A percentile compares a stretch with the other conserved stretches of the same genome.
Conservation (phyloP, 2,888 invertebrate species). For the Geotrupes spiniger region DNA sequence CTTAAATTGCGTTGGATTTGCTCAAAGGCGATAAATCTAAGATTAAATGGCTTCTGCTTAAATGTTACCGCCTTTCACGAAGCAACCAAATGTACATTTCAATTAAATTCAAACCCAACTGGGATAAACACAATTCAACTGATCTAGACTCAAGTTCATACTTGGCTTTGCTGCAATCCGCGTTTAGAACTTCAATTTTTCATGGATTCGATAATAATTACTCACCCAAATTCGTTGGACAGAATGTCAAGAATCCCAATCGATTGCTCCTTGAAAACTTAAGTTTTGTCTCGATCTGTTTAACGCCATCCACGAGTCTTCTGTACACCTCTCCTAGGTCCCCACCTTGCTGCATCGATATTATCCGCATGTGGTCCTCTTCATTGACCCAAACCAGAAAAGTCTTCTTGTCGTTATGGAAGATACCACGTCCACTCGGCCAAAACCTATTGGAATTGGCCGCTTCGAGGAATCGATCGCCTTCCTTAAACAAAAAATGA, state of each 20-base stretch:
- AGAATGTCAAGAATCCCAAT: constrained; percentile 69
- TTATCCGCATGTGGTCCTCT: constrained; percentile 95
- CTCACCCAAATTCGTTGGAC: constrained; percentile 67
- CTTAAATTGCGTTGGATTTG: no score
- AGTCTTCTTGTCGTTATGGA: constrained; percentile 90
- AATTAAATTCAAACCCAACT: no score
- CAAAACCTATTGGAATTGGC: constrained; percentile 70
- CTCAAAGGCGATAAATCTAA: no score
- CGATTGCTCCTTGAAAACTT: constrained; percentile 59
- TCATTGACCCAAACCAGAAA: constrained; percentile 98
- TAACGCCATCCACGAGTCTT: constrained; percentile 53
- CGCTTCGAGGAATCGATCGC: constrained; percentile 82
- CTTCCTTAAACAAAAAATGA: constrained; percentile 97
- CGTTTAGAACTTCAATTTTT: no score
- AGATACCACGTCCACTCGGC: constrained; percentile 92
- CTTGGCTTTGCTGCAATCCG: neutral
- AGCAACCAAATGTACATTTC: no score
- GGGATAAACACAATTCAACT: no score
- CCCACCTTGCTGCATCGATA: constrained; percentile 96
- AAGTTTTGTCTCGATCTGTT: constrained; percentile 53
- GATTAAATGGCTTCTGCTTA: no score
- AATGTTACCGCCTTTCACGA: no score
- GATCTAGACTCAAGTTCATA: no score
- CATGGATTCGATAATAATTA: neutral
- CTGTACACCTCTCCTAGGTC: constrained; percentile 75